Evolutionary conservation across 2,888 invertebrate species (phyloP), one percentile per base, ranked within the genome.

Genomic region (Agrochola lota): DNA sequence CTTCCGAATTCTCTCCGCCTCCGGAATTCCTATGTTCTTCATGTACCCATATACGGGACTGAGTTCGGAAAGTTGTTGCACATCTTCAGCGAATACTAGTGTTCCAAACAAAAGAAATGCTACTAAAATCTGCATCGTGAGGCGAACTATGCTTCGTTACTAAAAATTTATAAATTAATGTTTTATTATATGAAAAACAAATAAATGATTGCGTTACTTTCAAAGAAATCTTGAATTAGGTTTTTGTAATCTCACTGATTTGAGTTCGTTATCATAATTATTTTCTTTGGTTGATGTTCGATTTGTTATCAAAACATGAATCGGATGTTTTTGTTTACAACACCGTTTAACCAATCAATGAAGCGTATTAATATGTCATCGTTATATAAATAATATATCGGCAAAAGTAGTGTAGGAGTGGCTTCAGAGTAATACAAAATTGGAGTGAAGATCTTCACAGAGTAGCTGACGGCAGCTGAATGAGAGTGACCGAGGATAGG

Each of bases 41-140:
- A 94, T 78, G 75, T 94, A 94, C 11, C 92, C 93, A 80, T 88
- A 93, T 4, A 89, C 91, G 1, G 91, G 20, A 35, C 55, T 89
- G 68, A 85, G 82, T 17, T 43, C 75, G 8, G 66, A 77, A 23
- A 82, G 71, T 26, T 55, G 30, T 52, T 69, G 59, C 5, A 81
- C 78, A 73, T 85, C 78, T 62, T 90, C 87, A 30, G 89, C 91
- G 72, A 82, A 86, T 35, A 87, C 87, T 40, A 90, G 74, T 52
- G 87, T 86, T 59, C 83, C 88, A 17, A 92, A 71, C n/a, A 88
- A 30, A 80, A 81, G 57, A 71, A 93, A 71, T 43, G 43, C 78
- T 12, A 88, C 71, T 40, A 87, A 64, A 76, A 90, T 67, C 74
- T 84, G 80, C 86, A 90, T 84, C 75, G 84, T 91, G 76, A 40